Percentiles rank a stretch among this genome's conserved stretches.
phyloP scores from a whole-genome alignment of 1,140 invertebrate genomes.

The Bombus picipes region DNA sequence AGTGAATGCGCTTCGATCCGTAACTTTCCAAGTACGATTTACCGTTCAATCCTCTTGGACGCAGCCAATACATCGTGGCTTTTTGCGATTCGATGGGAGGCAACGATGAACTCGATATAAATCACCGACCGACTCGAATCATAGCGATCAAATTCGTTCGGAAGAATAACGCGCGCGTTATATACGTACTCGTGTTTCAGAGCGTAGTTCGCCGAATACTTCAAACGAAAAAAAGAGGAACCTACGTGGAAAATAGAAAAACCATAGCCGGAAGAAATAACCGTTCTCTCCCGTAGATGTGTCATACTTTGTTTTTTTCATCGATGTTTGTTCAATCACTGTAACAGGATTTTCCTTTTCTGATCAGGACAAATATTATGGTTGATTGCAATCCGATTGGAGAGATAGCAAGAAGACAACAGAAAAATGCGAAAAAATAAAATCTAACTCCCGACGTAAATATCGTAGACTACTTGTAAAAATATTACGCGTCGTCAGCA shows the following conservation, averaged over 20 bases:
- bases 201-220: too few species aligned
- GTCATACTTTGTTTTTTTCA: neutral
- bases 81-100: constrained; percentile 46
- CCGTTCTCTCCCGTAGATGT: neutral
- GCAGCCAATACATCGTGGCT: constrained; percentile 16
- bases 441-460: too few species aligned
- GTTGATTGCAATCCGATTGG: neutral
- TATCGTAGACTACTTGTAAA: neutral
- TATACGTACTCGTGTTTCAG: neutral
- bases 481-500: neutral
- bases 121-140: constrained; percentile 30
- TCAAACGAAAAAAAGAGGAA: neutral
- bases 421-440: neutral
- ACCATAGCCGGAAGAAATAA: neutral
- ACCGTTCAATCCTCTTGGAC: constrained; percentile 45
- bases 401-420: neutral
- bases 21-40: constrained; percentile 63
- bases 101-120: constrained; percentile 50
- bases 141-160: neutral
- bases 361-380: neutral
- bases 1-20: constrained; percentile 29
- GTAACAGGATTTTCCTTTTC: neutral
- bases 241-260: neutral
- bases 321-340: neutral
- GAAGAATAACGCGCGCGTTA: neutral